Evolutionary conservation across 2,888 invertebrate species (phyloP).

Genomic region (Cryptophagus acutangulus): DNA sequence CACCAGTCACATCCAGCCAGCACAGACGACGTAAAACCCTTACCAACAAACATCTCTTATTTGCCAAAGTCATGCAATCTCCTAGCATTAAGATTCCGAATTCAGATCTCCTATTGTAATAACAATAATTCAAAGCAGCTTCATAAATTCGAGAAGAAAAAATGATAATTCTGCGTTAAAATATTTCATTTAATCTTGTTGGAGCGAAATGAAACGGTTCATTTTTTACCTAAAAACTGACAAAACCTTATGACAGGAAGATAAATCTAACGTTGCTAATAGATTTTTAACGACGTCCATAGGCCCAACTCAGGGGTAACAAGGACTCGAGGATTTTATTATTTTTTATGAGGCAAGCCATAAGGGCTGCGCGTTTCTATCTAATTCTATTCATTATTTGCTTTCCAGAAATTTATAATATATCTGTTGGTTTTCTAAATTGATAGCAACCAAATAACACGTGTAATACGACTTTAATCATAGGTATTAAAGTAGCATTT

Average conservation of each 20-base stretch:
- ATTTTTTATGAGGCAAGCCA: too few species aligned
- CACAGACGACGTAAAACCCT: background rate
- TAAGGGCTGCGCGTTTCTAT: too few species aligned
- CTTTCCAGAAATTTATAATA: too few species aligned
- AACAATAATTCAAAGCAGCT: too few species aligned
- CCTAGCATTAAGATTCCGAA: too few species aligned
- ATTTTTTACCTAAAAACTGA: constrained; percentile 35
- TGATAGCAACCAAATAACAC: too few species aligned
- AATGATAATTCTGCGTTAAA: constrained; percentile 21
- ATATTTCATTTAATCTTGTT: constrained; percentile 19
- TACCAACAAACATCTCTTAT: constrained; percentile 2
- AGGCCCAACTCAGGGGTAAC: constrained; percentile 2
- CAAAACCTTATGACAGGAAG: constrained; percentile 33
- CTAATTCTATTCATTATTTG: too few species aligned
- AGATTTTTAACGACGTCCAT: constrained; percentile 37
- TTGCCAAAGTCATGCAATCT: constrained; percentile 7
- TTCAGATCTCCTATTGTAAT: too few species aligned
- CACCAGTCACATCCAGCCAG: background rate
- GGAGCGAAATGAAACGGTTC: constrained; percentile 20
- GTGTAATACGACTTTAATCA: too few species aligned
- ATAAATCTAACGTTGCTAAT: constrained; percentile 34
- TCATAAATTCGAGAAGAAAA: too few species aligned
- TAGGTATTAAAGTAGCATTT: too few species aligned
- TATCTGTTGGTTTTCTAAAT: too few species aligned
- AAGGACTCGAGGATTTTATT: constrained; percentile 18